Evolutionary conservation across 1,140 invertebrate genomes (phyloP), one percentile per base, ranked within the genome.

Genomic region (Argopecten irradians): DNA sequence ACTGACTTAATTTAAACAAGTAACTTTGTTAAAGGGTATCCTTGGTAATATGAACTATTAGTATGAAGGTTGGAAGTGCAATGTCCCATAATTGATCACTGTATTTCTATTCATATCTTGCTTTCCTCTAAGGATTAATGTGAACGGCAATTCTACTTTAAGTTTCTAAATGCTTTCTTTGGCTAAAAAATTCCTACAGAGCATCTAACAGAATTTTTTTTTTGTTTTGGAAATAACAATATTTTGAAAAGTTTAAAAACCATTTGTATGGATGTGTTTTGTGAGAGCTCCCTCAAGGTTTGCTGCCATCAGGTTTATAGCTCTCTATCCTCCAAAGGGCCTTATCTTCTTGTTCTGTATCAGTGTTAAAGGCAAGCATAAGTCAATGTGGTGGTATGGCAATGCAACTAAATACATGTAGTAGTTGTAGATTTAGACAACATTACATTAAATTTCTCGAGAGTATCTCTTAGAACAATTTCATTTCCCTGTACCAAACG

Each of bases 331-430:
- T 71, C 55, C 1, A n/a, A 3, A 71, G 55, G n/a, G 1, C 13
- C 55, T 71, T 71, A 71, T 71, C 55, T 28, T n/a, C 55, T 71
- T 71, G n/a, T 71, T 71, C n/a, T 71, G 22, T 16, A 71, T 71
- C 22, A n/a, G n/a, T n/a, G n/a, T n/a, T n/a, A 71, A 71, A 71
- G 55, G 43, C 7, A 55, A 55, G 43, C 2, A 71, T 28, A 71
- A 71, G 55, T 71, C 55, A 71, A 71, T n/a, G 55, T 71, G 55
- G 55, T 71, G 55, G 55, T 71, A 28, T 71, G 22, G 55, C n/a
- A 28, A 28, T 3, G n/a, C 5, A 55, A 55, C 7, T 55, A 19
- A 55, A 55, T 55, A 11, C 19, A 28, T 71, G 55, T 71, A 3
- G 55, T 28, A 28, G 55, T 0, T n/a, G 55, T 5, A n/a, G 22